Base-by-base conservation (phyloP, 1,140 invertebrate genomes). In the Drosophila persimilis region DNA sequence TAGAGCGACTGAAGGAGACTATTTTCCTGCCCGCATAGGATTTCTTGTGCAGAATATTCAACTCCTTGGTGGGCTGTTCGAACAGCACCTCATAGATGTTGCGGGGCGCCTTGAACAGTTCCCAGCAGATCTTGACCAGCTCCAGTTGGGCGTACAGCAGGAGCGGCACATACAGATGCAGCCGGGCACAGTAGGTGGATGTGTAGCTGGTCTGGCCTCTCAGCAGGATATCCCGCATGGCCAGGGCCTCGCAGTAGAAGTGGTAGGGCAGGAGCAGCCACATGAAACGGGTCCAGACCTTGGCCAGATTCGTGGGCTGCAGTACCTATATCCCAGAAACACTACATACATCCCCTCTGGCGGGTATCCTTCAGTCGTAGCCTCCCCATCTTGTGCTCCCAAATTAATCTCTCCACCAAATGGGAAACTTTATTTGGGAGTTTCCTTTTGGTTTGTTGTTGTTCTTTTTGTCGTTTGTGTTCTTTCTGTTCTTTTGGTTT, bases 11-110 rank as follows among this genome's bases (percentile, higher is more conserved):
- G 94, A 96, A 97, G 3, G 95, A 94, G 1, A 96, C 94, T 1
- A 96, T 94, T 92, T 97, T 96, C 61, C 96, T 92, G 6, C 96
- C 96, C 58, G 95, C 95, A 6, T 95, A 92, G 0, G 95, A 95
- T 22, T 95, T 93, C 8, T 94, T 95, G 80, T 96, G 94, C 6
- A 96, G 85, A 6, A 94, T 93, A 84, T 94, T 93, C 90, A 93
- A 57, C 90, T 92, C 88, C 35, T 91, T 75, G 6, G 90, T 90
- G 20, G 92, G 86, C 59, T 92, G 76, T 13, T 92, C 73, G 5
- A 95, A 92, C 0, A 95, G 73, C 64, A 94, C 94, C 20, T 95
- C 93, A 1, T 94, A 80, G 13, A 95, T 92, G 4, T 93, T 92
- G 29, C 93, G 92, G 0, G 94, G 94, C 0, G 94, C 94, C 44